phyloP scores from a whole-genome alignment of 2,113 vertebrate species.

The Leptobrachium leishanense region DNA sequence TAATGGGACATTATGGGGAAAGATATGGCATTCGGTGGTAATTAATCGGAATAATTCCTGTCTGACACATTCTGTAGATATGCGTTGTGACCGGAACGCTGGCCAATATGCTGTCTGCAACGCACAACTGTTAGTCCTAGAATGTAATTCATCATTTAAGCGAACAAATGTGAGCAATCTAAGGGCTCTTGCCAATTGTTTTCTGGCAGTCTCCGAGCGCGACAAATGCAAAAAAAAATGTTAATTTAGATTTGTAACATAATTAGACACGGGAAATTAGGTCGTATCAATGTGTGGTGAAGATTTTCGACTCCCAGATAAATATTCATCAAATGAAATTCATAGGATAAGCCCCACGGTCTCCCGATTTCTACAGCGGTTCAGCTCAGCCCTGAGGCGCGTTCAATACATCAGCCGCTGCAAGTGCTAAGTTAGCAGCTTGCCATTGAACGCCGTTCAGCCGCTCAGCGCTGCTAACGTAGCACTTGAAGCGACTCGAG shows the following conservation, averaged over 20 bases:
- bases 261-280: neutral
- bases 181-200: neutral
- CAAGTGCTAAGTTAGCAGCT: too few species aligned
- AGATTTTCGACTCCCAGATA: too few species aligned
- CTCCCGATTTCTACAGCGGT: too few species aligned
- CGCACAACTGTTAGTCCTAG: neutral
- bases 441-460: too few species aligned
- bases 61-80: conserved; percentile 5
- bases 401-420: too few species aligned
- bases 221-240: neutral
- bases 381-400: too few species aligned
- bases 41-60: conserved; percentile 29
- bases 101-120: conserved; percentile 26
- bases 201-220: neutral
- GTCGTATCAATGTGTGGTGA: neutral
- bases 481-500: too few species aligned
- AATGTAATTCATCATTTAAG: conserved; percentile 14
- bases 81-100: conserved; percentile 1
- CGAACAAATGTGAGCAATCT: neutral
- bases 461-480: too few species aligned
- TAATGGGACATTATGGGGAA: conserved; percentile 10
- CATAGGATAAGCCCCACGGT: too few species aligned
- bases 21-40: neutral
- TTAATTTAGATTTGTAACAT: neutral
- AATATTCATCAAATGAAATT: too few species aligned